These are phyloP conservation scores for Nycticryphes semicollaris DNA, from an alignment of 2,113 vertebrate species.

Conservation along the genomic window DNA sequence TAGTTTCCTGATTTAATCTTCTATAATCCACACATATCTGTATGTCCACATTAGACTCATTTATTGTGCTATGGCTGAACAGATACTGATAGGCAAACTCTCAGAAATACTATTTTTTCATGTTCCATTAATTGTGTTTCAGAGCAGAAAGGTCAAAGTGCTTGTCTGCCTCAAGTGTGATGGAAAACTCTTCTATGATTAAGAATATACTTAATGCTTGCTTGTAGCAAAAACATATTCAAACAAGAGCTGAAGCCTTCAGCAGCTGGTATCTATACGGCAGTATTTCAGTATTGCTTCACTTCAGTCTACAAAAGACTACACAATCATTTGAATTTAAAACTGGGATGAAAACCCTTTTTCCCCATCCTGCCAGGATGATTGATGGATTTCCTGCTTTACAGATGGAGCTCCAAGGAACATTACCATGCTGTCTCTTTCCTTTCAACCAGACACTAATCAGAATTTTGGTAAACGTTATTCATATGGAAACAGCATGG, in stretches of 20 bases:
- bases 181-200: not conserved
- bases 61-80: not conserved
- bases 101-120: not conserved
- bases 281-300: not conserved
- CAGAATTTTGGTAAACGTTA: not conserved
- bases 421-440: not conserved
- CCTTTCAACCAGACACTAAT: not conserved
- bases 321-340: not conserved
- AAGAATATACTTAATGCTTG: not conserved
- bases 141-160: not conserved
- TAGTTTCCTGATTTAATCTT: not conserved
- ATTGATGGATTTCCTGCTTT: not conserved
- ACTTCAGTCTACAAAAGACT: not conserved
- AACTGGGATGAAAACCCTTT: not conserved
- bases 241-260: not conserved
- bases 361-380: not conserved
- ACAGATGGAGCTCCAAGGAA: not conserved
- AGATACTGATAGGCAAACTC: not conserved
- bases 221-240: not conserved
- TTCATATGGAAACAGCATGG: not conserved
- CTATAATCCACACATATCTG: not conserved
- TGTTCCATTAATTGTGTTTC: not conserved
- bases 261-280: not conserved
- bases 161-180: not conserved
- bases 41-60: not conserved